A percentile compares a stretch with the other conserved stretches of the same genome.
Conservation (phyloP, 2,797 vertebrate genomes). For the Delichon dasypus region DNA sequence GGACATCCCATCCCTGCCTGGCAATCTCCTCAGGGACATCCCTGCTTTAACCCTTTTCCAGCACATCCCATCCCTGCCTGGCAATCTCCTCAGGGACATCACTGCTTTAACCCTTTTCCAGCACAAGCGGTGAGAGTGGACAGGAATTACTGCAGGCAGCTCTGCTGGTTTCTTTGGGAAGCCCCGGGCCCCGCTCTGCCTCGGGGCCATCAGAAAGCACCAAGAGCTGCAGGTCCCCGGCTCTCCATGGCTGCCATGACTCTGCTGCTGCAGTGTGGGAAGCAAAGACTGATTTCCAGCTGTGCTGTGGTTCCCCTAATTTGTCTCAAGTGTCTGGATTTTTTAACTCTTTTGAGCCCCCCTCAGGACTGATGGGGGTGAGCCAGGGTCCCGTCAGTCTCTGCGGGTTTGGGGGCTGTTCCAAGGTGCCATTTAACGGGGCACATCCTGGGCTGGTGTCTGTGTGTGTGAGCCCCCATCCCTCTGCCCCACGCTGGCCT, state of each 20-base stretch:
- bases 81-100: too few species aligned
- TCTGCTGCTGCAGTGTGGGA: not conserved
- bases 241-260: not conserved
- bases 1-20: not conserved
- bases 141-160: fast-evolving
- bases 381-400: not conserved
- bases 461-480: not conserved
- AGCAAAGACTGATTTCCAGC: not conserved
- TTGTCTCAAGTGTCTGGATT: not conserved
- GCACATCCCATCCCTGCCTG: not conserved
- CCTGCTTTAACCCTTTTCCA: not conserved
- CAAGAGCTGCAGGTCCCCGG: not conserved
- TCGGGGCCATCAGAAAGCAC: fast-evolving
- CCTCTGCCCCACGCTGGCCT: not conserved
- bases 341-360: not conserved
- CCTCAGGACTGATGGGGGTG: fast-evolving
- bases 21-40: not conserved
- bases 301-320: not conserved
- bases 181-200: not conserved
- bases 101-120: not conserved
- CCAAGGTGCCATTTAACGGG: not conserved
- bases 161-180: not conserved
- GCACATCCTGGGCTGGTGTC: not conserved
- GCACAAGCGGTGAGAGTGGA: fast-evolving
- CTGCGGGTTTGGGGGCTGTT: not conserved